Evolutionary conservation across 1,140 invertebrate species (phyloP), one percentile per base, ranked within the genome.

Genomic region (Heliothis subflexa): DNA sequence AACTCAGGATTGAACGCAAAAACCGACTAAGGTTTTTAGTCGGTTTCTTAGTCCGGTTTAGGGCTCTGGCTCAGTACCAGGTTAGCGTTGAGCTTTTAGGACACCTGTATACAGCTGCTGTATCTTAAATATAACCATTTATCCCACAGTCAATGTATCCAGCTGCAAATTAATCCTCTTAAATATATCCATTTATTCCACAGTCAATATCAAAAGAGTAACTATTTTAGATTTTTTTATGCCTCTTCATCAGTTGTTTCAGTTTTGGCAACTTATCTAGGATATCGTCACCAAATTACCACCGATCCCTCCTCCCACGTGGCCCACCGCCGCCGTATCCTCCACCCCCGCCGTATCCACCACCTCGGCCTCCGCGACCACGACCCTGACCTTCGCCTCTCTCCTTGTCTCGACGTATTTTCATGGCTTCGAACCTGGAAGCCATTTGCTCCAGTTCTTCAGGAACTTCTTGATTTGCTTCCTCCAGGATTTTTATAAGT

Each of bases 401-500:
- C 61, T 94, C 88, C 78, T 89, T 91, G 16, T 95, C 96, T 59
- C 94, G 94, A 57, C 95, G 95, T 33, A 96, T 93, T 78, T 96
- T 97, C 95, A 96, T 96, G 1, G 92, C 95, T 18, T 95, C 93
- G 87, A 96, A 97, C 21, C 97, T 95, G 57, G 96, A 89, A 14
- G 97, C 95, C 97, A 98, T 98, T n/a, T 94, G 83, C 28, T 95
- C 89, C 21, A 98, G 86, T 83, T 97, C 96, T n/a, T 96, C 91
- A 9, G 97, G 98, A 45, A 98, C 95, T 89, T 96, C 96, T 88
- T 97, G 97, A 78, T 95, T 89, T 14, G 97, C 97, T 92, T 97
- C 97, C 88, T 97, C 96, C 11, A 99, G 91, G 57, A 99, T 98
- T 78, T 96, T 95, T n/a, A 99, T 98, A 3, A 99, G 93, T 78